Base-by-base conservation (phyloP, 2,888 invertebrate genomes). In the Mayetiola destructor region DNA sequence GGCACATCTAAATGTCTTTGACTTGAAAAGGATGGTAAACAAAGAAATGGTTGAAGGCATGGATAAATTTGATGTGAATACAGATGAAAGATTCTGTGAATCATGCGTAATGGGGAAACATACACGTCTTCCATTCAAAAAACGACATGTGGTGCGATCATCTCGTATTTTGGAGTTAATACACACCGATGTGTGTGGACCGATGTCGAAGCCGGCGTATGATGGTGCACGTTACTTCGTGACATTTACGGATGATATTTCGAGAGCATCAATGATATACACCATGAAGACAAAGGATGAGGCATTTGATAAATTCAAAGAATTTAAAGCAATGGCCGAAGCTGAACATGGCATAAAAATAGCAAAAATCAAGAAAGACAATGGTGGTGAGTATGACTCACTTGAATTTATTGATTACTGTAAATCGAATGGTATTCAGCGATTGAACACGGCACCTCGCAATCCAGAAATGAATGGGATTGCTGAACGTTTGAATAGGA, bases 401-500 rank as follows among this genome's bases (percentile, higher is more conserved):
- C 2, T 12, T 9, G 23, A 23, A 12, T 42, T 42, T 14, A 23
- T 5, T 30, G 1, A n/a, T 37, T 56, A 20, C 30, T 54, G 48
- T 10, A 54, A 30, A 8, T 14, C 21, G 14, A 30, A 37, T 6
- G 57, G 57, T 14, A 57, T 56, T 29, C 39, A 40, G 14, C 4
- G 35, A 12, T 3, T 5, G 16, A 36, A 57, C 36, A 57, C 57
- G 2, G 54, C 27, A 12, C 20, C 54, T 21, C 54, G 56, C 53
- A 58, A 27, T 56, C 39, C 59, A 1, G 8, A 32, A 12, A 6
- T 9, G n/a, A n/a, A n/a, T n/a, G n/a, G n/a, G n/a, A n/a, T n/a
- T n/a, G 27, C 57, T 18, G 59, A 59, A 29, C 42, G 55, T 2
- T 27, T 57, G 16, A 59, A 59, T 55, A 42, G 57, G 9, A 59